Conservation (phyloP, 23 tunicate genomes). For the Botrylloides violaceus region DNA sequence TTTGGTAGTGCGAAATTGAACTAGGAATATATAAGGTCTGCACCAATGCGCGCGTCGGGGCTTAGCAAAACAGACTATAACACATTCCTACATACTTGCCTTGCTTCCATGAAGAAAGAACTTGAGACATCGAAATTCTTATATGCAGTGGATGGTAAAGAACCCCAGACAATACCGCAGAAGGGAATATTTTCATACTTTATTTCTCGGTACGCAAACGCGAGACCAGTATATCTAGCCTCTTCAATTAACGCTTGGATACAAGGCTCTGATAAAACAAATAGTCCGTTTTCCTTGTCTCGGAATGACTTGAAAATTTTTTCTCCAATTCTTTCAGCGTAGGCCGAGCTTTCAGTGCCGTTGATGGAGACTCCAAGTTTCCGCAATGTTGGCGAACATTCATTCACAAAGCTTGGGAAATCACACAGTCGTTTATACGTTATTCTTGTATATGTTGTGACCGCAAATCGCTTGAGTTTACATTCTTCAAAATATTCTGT, state of each 20-base stretch:
- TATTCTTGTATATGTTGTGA: not conserved
- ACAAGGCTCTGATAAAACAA: not conserved
- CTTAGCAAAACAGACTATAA: not conserved
- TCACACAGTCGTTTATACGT: not conserved
- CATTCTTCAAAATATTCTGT: not conserved
- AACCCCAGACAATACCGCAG: slow-evolving; percentile 18
- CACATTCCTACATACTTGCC: not conserved
- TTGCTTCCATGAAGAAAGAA: not conserved
- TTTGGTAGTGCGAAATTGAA: too few relatives aligned
- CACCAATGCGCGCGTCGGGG: too few relatives aligned
- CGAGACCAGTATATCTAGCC: not conserved
- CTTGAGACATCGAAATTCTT: not conserved
- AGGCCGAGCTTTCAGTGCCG: not conserved
- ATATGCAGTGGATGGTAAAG: slow-evolving; percentile 6
- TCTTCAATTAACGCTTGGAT: slow-evolving; percentile 11
- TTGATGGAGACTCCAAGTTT: not conserved
- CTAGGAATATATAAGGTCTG: too few relatives aligned
- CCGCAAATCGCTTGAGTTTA: not conserved
- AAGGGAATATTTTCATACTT: not conserved
- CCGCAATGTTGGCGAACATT: not conserved
- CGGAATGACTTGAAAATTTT: not conserved
- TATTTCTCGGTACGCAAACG: not conserved
- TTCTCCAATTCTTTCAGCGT: not conserved
- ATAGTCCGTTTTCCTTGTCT: not conserved
- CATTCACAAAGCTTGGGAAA: not conserved